Base-by-base conservation (phyloP, 2,797 vertebrate species). In the Halcyon leucocephala region DNA sequence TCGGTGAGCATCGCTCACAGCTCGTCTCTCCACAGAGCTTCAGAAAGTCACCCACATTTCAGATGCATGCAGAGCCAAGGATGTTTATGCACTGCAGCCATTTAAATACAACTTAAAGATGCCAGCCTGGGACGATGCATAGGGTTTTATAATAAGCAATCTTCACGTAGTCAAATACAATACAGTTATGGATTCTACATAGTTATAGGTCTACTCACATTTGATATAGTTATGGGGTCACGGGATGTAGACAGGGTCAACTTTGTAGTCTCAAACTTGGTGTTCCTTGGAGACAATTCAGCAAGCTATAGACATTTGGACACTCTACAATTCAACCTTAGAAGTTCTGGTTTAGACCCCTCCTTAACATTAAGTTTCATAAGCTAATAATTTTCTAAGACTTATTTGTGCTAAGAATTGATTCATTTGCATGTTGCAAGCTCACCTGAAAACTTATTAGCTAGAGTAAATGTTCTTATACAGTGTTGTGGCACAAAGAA, bases 401-500 rank as follows among this genome's bases (percentile, higher is more conserved):
- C 25, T 44, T 77, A 74, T 72, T 26, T 33, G 60, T 71, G 52
- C 65, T 93, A 81, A 71, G 67, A 91, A 92, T 58, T 25, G 41
- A 89, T 39, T 82, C 12, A 35, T 54, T 80, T 80, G 78, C 86
- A 92, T 71, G 26, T 94, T 57, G 48, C 80, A 92, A 74, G 61
- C 49, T 88, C 64, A 82, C 60, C 20, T 58, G 80, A 86, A 77
- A 94, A 86, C 64, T 84, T 67, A 82, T 22, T 70, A 91, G 57
- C 80, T 86, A 29, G 94, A 95, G n/a, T 54, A 89, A 93, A 90
- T 51, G 71, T 52, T 80, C 71, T 89, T 89, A 72, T 13, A 77
- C 35, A 82, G 71, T n/a, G 18, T 29, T 58, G 64, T 48, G 48
- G 39, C 66, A 89, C 82, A 84, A 92, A 69, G 49, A 86, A 95